A percentile compares a stretch with the other conserved stretches of the same genome.
Conservation (phyloP, 2,797 vertebrate species). For the Fratercula arctica region DNA sequence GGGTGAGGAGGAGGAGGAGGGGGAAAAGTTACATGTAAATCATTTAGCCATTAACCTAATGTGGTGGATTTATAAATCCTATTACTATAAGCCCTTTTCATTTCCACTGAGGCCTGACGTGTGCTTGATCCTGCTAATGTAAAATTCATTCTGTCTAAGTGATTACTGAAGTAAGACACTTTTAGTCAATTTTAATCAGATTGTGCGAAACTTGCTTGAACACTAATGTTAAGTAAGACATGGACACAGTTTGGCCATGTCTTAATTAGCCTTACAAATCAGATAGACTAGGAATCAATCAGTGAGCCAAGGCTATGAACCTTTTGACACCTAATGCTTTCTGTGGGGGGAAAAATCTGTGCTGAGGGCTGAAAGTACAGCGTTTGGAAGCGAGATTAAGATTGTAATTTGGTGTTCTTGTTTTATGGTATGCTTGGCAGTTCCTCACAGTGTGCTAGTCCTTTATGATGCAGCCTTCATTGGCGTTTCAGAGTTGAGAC, state of each 20-base stretch:
- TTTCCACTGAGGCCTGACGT: slow-evolving; percentile 77
- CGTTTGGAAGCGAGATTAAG: slow-evolving; percentile 35
- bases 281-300: slow-evolving; percentile 64
- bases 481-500: not conserved
- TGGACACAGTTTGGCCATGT: slow-evolving; percentile 70
- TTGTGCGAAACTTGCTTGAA: slow-evolving; percentile 73
- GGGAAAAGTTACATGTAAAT: slow-evolving; percentile 79
- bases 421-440: slow-evolving; percentile 14
- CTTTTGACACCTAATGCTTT: slow-evolving; percentile 57
- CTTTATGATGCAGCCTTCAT: not conserved
- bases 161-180: slow-evolving; percentile 79
- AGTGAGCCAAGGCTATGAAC: slow-evolving; percentile 50
- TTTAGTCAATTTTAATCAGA: slow-evolving; percentile 79
- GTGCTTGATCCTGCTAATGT: slow-evolving; percentile 79
- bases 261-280: slow-evolving; percentile 73
- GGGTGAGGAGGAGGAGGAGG: slow-evolving; percentile 71
- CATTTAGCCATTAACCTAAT: slow-evolving; percentile 82
- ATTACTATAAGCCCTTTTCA: slow-evolving; percentile 80
- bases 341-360: not conserved
- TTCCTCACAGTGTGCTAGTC: slow-evolving; percentile 12
- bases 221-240: slow-evolving; percentile 56
- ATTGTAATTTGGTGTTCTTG: slow-evolving; percentile 28
- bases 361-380: slow-evolving; percentile 14
- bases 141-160: slow-evolving; percentile 79
- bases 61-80: slow-evolving; percentile 80